phyloP scores from a whole-genome alignment of 2,888 invertebrate genomes.

The Pammene fasciana region DNA sequence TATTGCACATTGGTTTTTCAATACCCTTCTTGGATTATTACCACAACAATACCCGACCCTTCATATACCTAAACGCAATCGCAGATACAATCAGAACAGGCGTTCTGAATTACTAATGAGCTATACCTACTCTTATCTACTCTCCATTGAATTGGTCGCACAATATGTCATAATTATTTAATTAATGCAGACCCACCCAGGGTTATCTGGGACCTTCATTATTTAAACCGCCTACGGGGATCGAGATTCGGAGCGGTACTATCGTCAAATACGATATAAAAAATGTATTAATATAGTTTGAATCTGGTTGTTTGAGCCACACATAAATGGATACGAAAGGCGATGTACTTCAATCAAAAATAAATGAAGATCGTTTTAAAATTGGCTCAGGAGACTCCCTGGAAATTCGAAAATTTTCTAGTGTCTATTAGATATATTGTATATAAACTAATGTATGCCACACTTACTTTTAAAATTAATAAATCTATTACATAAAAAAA shows the following conservation, averaged over 20 bases:
- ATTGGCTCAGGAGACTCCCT: background rate
- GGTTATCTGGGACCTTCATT: constrained; percentile 72
- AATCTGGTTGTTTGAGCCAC: background rate
- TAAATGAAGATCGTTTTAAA: background rate
- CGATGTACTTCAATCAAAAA: constrained; percentile 42
- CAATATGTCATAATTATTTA: constrained; percentile 83
- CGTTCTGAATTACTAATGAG: constrained; percentile 64
- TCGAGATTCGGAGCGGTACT: constrained; percentile 34
- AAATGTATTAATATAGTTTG: constrained; percentile 3
- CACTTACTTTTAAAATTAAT: too few relatives aligned
- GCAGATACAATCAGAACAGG: constrained; percentile 51
- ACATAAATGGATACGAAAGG: constrained; percentile 34
- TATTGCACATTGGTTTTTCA: background rate
- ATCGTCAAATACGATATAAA: constrained; percentile 29
- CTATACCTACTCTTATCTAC: constrained; percentile 67
- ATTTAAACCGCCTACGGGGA: constrained; percentile 48
- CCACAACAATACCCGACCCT: constrained; percentile 28
- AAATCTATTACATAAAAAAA: too few relatives aligned
- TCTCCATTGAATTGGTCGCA: constrained; percentile 75
- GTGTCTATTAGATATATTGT: too few relatives aligned
- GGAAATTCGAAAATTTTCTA: too few relatives aligned
- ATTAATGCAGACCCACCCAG: constrained; percentile 74
- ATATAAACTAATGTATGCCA: too few relatives aligned
- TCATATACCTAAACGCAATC: constrained; percentile 20
- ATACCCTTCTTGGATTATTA: background rate